phyloP scores from a whole-genome alignment of 2,797 vertebrate genomes.

The Xenopus petersii region DNA sequence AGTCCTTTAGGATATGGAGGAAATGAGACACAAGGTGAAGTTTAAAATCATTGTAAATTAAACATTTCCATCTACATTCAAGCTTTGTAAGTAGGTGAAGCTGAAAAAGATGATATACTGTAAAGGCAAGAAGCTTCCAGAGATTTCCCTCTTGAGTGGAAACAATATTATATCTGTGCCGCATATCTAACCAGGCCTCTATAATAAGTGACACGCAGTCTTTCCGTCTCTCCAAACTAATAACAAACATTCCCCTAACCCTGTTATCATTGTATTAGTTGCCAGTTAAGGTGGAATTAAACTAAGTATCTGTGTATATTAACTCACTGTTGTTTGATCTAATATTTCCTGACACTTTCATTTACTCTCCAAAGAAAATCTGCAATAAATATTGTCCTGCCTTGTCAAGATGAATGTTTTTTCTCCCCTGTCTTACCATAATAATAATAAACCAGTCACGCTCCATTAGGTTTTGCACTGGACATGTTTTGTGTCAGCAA shows the following conservation, averaged over 20 bases:
- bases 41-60: too few species aligned
- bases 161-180: too few species aligned
- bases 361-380: not conserved
- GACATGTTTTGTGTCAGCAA: not conserved
- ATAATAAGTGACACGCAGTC: not conserved
- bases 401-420: not conserved
- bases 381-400: not conserved
- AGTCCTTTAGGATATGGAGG: too few species aligned
- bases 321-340: not conserved
- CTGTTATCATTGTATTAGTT: not conserved
- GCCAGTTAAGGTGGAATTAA: not conserved
- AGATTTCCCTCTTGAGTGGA: too few species aligned
- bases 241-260: not conserved
- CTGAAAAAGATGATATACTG: too few species aligned
- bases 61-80: too few species aligned
- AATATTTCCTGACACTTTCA: not conserved
- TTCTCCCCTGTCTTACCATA: slow-evolving; percentile 1
- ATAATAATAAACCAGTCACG: slow-evolving; percentile 16
- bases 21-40: too few species aligned
- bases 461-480: slow-evolving; percentile 4
- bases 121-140: too few species aligned
- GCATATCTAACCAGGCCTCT: not conserved
- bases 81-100: too few species aligned
- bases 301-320: not conserved
- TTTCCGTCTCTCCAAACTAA: not conserved